Evolutionary conservation across 1,140 invertebrate species (phyloP), one percentile per base, ranked within the genome.

Genomic region (Venturia canescens): DNA sequence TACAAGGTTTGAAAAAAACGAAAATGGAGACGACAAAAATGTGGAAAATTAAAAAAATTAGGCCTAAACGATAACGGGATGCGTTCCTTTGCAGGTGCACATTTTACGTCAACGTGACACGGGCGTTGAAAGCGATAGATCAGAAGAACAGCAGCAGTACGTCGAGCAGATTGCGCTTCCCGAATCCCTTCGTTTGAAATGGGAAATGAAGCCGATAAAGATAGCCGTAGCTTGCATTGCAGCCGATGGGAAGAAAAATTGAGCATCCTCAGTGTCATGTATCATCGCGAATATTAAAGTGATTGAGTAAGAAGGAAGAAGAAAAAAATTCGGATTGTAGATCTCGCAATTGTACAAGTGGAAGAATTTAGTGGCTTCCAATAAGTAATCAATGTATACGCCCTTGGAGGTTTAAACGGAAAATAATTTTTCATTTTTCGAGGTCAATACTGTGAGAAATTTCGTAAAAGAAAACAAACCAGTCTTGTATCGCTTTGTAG

Each of bases 211-310:
- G 27, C 84, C 83, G 3, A 57, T 88, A 27, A 80, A 57, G 0
- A 69, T 88, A 11, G 66, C 86, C 0, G 88, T 89, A 1, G 85
- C 88, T 11, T 88, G 88, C 60, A 77, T 87, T 6, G 31, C 60
- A 13, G 80, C 82, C 67, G 82, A 81, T 50, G 60, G 67, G 18
- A 78, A 63, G 38, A 83, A 53, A 38, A 83, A 83, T 69, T 83
- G 60, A 83, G 21, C 27, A n/a, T 67, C 27, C 38, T 31, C n/a
- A 27, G n/a, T 53, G 16, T 76, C 34, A 60, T 60, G 2, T 31
- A 2, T 67, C 27, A 16, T 31, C 31, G n/a, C 66, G 21, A 69
- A 31, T 16, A 31, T 69, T n/a, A 3, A 31, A 18, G 29, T 18
- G 11, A 31, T 69, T 31, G 11, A 4, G 13, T 18, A 69, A 69